A percentile compares a stretch with the other conserved stretches of the same genome.
Evolutionary conservation across 2,797 vertebrate species (phyloP).

Genomic region (Todus mexicanus): DNA sequence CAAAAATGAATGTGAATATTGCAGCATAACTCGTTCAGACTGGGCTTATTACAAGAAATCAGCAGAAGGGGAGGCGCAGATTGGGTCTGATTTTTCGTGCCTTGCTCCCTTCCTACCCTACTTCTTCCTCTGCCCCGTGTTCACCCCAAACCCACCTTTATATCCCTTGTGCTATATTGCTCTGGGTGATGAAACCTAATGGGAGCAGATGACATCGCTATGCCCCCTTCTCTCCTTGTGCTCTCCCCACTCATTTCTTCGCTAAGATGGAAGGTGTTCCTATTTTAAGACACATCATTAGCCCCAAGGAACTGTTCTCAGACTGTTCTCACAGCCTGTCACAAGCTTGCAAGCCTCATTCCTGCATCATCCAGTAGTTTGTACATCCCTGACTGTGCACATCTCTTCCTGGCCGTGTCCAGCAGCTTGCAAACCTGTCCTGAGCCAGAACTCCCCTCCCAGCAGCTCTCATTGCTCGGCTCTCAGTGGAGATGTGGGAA

Average conservation of each 20-base stretch:
- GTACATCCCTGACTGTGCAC: background rate
- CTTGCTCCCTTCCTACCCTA: background rate
- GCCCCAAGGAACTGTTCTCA: background rate
- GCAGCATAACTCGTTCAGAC: background rate
- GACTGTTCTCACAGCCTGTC: background rate
- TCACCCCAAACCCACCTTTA: background rate
- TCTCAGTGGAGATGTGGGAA: background rate
- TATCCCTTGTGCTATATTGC: background rate
- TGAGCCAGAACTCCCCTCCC: slow-evolving; percentile 6
- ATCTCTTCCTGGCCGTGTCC: slow-evolving; percentile 12
- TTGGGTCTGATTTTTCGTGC: background rate
- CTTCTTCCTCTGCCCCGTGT: background rate
- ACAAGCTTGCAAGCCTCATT: slow-evolving; percentile 1
- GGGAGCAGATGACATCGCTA: background rate
- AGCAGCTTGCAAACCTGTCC: background rate
- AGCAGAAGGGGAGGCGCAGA: background rate
- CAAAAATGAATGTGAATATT: background rate
- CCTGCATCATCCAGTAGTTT: background rate
- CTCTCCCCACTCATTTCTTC: background rate
- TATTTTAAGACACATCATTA: background rate
- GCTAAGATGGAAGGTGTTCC: background rate
- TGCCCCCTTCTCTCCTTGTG: background rate
- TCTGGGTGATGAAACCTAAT: background rate
- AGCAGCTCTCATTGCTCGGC: background rate
- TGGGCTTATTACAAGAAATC: background rate